Evolutionary conservation across 2,113 vertebrate genomes (phyloP).

Genomic region (Herpailurus yagouaroundi): DNA sequence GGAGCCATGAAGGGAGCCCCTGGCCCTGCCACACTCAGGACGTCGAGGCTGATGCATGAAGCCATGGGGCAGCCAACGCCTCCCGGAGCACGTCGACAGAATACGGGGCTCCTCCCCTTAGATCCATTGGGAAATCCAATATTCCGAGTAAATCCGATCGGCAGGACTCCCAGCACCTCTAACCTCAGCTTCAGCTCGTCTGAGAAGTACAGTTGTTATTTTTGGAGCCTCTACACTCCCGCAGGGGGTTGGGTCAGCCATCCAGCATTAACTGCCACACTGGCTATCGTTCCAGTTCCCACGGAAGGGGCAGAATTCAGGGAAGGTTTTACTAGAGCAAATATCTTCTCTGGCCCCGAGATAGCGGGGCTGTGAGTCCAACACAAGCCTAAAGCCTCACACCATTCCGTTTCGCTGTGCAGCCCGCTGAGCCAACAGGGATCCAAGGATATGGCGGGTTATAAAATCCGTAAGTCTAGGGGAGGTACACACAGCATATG

Average conservation of each 20-base stretch:
- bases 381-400: fast-evolving
- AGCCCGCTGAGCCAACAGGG: too few relatives aligned
- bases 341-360: background rate
- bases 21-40: background rate
- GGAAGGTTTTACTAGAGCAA: background rate
- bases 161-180: background rate
- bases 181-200: background rate
- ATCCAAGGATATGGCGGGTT: fast-evolving
- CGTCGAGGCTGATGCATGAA: fast-evolving
- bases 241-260: background rate
- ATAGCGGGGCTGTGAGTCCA: background rate
- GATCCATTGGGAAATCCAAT: fast-evolving
- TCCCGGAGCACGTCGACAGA: too few relatives aligned
- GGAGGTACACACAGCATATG: fast-evolving
- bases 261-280: background rate
- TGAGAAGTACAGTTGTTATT: background rate
- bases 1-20: too few relatives aligned
- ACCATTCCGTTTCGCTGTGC: fast-evolving
- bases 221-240: background rate
- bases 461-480: background rate
- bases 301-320: background rate
- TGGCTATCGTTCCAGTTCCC: background rate
- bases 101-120: fast-evolving
- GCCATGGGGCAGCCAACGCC: fast-evolving
- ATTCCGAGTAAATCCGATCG: background rate